Conservation (phyloP, 2,113 vertebrate genomes). For the Hydrolagus affinis region DNA sequence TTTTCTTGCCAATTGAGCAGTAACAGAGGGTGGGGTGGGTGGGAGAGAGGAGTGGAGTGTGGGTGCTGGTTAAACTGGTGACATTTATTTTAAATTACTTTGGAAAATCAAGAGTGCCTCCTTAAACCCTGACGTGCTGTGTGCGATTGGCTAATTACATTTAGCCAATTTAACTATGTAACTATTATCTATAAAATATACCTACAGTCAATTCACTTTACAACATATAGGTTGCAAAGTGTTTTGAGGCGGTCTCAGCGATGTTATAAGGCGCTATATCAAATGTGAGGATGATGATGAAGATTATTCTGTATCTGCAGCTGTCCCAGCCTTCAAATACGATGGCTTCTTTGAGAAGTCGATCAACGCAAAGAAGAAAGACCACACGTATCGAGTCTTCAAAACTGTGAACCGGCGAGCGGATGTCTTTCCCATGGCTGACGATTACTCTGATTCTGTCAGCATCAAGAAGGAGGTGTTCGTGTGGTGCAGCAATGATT, state of each 20-base stretch:
- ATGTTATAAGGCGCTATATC: no score
- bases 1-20: background rate
- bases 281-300: no score
- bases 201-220: no score
- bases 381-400: conserved; percentile 91
- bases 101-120: background rate
- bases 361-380: conserved; percentile 85
- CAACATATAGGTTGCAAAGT: no score
- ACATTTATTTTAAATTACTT: no score
- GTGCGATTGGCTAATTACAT: no score
- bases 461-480: conserved; percentile 75
- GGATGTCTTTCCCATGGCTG: conserved; percentile 82
- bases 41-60: no score
- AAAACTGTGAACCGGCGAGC: conserved; percentile 90
- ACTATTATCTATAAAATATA: background rate
- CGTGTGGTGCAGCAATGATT: conserved; percentile 96
- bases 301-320: conserved; percentile 37
- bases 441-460: conserved; percentile 72
- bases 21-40: background rate
- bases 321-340: conserved; percentile 78
- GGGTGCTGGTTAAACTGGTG: no score
- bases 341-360: conserved; percentile 91
- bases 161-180: no score
- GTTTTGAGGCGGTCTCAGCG: no score
- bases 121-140: background rate